phyloP scores from a whole-genome alignment of 2,797 vertebrate species.

The Phataginus tetradactyla region DNA sequence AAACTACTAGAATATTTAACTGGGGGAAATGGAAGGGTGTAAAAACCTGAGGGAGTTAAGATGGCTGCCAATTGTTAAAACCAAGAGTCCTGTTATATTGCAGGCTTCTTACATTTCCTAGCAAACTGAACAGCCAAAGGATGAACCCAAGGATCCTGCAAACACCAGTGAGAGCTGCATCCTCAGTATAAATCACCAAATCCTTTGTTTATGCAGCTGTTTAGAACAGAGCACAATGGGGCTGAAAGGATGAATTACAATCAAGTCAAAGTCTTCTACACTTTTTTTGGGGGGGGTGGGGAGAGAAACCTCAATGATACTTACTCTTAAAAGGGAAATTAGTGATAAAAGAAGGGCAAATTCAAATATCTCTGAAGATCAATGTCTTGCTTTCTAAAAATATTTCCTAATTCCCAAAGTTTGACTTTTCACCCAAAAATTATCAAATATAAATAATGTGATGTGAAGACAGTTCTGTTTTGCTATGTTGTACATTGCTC shows the following conservation, averaged over 20 bases:
- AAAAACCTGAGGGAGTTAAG: not conserved
- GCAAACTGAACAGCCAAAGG: not conserved
- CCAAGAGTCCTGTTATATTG: not conserved
- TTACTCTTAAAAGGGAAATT: not conserved
- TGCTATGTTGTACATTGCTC: not conserved
- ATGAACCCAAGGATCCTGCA: not conserved
- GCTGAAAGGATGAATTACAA: not conserved
- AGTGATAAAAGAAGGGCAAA: not conserved
- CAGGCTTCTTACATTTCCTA: not conserved
- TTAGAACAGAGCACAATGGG: not conserved
- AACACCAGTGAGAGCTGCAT: not conserved
- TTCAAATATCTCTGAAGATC: not conserved
- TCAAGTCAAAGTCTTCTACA: not conserved
- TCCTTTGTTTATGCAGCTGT: conserved; percentile 7
- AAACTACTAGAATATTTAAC: not conserved
- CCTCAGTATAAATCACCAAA: not conserved
- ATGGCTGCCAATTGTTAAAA: not conserved
- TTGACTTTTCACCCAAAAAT: not conserved
- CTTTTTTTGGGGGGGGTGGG: not conserved
- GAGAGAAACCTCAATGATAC: not conserved
- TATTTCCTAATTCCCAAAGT: not conserved
- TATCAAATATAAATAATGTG: not conserved
- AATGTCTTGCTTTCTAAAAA: not conserved
- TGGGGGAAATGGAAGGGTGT: not conserved
- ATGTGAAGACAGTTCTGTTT: not conserved